These are phyloP conservation scores for Sinelater perroti DNA, from an alignment of 2,888 invertebrate genomes.

Conservation along the genomic window DNA sequence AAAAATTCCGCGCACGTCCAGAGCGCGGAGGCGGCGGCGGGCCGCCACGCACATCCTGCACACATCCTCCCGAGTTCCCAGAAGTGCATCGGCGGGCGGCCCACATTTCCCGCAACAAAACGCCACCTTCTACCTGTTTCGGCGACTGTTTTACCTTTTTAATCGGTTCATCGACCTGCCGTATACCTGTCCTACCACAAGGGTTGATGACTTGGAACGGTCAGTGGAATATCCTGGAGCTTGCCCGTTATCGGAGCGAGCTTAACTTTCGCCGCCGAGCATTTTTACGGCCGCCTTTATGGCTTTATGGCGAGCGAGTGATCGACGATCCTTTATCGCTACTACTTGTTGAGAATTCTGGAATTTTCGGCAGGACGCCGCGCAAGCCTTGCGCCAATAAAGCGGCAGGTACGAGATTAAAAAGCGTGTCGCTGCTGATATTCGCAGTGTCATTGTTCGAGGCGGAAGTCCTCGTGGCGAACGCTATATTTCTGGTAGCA, in stretches of 20 bases:
- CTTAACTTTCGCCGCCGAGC: slow-evolving; percentile 15
- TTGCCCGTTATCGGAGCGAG: slow-evolving; percentile 26
- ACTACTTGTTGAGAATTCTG: no score
- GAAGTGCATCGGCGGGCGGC: slow-evolving; percentile 29
- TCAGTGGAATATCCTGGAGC: slow-evolving; percentile 39
- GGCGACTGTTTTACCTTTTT: slow-evolving; percentile 43
- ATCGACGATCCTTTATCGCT: no score
- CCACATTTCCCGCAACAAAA: slow-evolving; percentile 32
- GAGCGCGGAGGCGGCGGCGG: neutral
- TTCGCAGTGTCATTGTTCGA: no score
- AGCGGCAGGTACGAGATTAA: no score
- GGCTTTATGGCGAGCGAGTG: no score
- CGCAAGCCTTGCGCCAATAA: no score
- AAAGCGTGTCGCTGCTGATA: no score
- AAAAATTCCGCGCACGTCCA: neutral
- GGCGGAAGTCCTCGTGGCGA: no score
- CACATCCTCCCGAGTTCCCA: slow-evolving; percentile 32
- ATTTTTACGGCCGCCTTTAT: slow-evolving; percentile 7
- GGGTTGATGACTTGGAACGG: slow-evolving; percentile 47
- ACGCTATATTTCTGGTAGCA: no score
- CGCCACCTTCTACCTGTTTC: slow-evolving; percentile 42
- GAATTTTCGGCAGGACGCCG: no score
- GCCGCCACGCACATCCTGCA: slow-evolving; percentile 10
- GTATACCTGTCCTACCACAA: slow-evolving; percentile 47
- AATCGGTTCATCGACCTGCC: slow-evolving; percentile 45